Evolutionary conservation across 2,888 invertebrate species (phyloP).

Genomic region (Myathropa florea): DNA sequence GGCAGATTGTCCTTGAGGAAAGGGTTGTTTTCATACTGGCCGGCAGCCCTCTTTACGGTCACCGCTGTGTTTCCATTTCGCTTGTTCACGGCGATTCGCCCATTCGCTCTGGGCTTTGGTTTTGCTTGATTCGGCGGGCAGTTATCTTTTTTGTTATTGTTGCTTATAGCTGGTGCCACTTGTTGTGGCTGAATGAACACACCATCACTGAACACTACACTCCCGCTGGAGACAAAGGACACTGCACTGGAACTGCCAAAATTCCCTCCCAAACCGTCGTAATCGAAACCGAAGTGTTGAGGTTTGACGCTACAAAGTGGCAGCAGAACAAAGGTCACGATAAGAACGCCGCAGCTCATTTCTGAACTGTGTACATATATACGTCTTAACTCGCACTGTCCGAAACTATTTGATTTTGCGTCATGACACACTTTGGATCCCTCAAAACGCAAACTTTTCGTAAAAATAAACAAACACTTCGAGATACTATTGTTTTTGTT

Average conservation of each 20-base stretch:
- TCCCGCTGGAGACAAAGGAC: neutral
- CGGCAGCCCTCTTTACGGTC: neutral
- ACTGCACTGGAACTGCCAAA: neutral
- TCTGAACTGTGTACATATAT: neutral
- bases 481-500: no score
- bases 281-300: slow-evolving; percentile 5
- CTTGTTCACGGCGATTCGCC: neutral
- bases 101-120: neutral
- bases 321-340: neutral
- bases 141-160: neutral
- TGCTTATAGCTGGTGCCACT: neutral
- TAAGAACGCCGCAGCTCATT: slow-evolving; percentile 19
- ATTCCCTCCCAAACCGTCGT: neutral
- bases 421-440: neutral
- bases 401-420: neutral
- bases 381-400: slow-evolving; percentile 25
- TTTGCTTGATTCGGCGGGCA: neutral
- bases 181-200: neutral
- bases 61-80: no score
- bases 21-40: neutral
- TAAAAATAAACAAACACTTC: no score
- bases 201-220: slow-evolving; percentile 3
- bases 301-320: neutral
- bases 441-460: neutral
- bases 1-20: neutral